Percentiles rank a stretch among this genome's conserved stretches.
Evolutionary conservation across 35 echinoderm and acorn worm species (phyloP).

Genomic region (Heliocidaris tuberculata): DNA sequence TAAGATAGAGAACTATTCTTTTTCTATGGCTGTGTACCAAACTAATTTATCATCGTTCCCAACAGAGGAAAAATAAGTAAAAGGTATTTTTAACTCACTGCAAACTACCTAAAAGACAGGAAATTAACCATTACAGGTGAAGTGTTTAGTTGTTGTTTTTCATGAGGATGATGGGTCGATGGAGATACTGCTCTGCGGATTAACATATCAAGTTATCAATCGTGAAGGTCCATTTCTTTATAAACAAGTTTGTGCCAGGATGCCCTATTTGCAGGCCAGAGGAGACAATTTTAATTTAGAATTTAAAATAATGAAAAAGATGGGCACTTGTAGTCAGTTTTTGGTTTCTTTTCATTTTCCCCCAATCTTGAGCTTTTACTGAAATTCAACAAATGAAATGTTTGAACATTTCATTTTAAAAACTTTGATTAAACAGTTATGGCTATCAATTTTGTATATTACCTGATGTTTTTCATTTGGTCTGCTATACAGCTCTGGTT

Average conservation of each 20-base stretch:
- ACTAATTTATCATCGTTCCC: neutral
- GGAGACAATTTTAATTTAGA: neutral
- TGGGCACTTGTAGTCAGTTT: too few relatives aligned
- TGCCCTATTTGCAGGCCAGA: neutral
- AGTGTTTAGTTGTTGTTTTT: neutral
- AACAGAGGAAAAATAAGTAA: neutral
- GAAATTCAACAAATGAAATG: too few relatives aligned
- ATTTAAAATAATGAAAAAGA: too few relatives aligned
- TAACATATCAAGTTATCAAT: neutral
- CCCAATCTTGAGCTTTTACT: too few relatives aligned
- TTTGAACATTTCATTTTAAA: too few relatives aligned
- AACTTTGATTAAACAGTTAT: too few relatives aligned
- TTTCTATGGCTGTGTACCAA: neutral
- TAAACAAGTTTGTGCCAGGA: neutral
- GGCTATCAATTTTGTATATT: too few relatives aligned
- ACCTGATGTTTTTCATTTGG: too few relatives aligned
- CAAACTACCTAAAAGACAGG: neutral
- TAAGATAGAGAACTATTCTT: neutral
- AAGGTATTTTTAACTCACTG: neutral
- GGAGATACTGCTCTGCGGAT: neutral
- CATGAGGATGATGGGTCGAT: neutral
- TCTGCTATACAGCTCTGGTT: too few relatives aligned
- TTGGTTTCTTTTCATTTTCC: too few relatives aligned
- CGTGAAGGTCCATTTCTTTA: neutral
- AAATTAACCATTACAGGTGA: slow-evolving; percentile 2